phyloP scores from a whole-genome alignment of 2,113 vertebrate species.

The Suncus etruscus region DNA sequence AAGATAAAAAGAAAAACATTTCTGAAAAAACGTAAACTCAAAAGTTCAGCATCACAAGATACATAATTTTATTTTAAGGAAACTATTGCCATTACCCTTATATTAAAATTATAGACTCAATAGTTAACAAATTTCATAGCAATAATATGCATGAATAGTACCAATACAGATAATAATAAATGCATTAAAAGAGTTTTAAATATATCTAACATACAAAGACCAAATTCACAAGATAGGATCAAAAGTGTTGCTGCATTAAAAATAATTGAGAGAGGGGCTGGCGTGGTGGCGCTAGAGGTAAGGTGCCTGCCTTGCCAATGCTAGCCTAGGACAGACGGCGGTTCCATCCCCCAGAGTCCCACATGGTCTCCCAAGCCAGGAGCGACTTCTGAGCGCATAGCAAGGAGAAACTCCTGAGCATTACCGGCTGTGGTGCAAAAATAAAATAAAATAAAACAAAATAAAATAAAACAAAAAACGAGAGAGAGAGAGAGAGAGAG shows the following conservation, averaged over 20 bases:
- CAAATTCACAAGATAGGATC: background rate
- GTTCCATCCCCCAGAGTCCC: too few relatives aligned
- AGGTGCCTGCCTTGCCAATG: too few relatives aligned
- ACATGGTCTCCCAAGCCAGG: too few relatives aligned
- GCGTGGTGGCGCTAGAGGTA: too few relatives aligned
- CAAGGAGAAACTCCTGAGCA: too few relatives aligned
- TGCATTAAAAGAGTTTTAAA: constrained; percentile 14
- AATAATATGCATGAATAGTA: background rate
- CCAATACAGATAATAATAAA: background rate
- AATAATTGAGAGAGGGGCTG: background rate
- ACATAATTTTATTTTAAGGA: background rate
- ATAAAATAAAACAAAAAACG: too few relatives aligned
- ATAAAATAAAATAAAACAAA: too few relatives aligned
- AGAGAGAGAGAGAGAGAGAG: too few relatives aligned
- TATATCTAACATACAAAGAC: background rate
- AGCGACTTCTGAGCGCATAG: too few relatives aligned
- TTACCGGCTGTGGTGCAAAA: too few relatives aligned
- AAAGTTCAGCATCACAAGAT: background rate
- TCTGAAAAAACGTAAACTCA: background rate
- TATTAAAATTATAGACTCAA: background rate
- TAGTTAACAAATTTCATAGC: background rate
- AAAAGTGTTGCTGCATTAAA: background rate
- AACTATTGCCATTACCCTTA: background rate
- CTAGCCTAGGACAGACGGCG: too few relatives aligned
- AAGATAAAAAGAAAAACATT: background rate